These are phyloP conservation scores for Cydia splendana DNA, from an alignment of 1,140 invertebrate species.

Conservation along the genomic window DNA sequence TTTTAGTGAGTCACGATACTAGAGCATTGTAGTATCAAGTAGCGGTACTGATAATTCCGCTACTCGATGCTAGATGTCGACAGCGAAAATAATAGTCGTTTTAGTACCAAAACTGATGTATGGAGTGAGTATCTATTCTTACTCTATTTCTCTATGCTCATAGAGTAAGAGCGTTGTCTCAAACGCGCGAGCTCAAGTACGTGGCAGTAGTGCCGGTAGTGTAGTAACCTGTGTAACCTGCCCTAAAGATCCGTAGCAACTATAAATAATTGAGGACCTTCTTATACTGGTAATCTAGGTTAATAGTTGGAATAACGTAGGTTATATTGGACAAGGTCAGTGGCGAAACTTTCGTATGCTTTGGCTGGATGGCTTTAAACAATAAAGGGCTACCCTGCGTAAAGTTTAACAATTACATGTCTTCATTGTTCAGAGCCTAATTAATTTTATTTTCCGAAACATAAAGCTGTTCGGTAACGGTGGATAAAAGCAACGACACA, in stretches of 20 bases:
- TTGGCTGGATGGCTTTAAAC: constrained; percentile 36
- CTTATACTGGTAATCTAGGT: background rate
- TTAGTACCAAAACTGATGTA: too few relatives aligned
- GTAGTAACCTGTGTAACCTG: background rate
- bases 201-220: too few relatives aligned
- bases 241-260: background rate
- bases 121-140: too few relatives aligned
- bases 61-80: too few relatives aligned
- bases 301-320: too few relatives aligned
- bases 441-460: constrained; percentile 9
- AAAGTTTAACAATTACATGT: background rate
- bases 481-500: too few relatives aligned
- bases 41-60: too few relatives aligned
- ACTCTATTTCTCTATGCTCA: background rate
- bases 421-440: constrained; percentile 37
- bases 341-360: constrained; percentile 44
- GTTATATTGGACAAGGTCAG: constrained; percentile 50
- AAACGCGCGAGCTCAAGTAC: background rate
- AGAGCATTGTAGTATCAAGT: too few relatives aligned
- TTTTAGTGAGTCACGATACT: too few relatives aligned
- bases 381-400: constrained; percentile 12
- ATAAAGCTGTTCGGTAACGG: background rate
- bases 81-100: too few relatives aligned
- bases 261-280: too few relatives aligned
- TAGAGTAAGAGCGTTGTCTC: background rate